These are phyloP conservation scores for Nomada ferruginata DNA, from an alignment of 2,888 invertebrate genomes.

Conservation along the genomic window DNA sequence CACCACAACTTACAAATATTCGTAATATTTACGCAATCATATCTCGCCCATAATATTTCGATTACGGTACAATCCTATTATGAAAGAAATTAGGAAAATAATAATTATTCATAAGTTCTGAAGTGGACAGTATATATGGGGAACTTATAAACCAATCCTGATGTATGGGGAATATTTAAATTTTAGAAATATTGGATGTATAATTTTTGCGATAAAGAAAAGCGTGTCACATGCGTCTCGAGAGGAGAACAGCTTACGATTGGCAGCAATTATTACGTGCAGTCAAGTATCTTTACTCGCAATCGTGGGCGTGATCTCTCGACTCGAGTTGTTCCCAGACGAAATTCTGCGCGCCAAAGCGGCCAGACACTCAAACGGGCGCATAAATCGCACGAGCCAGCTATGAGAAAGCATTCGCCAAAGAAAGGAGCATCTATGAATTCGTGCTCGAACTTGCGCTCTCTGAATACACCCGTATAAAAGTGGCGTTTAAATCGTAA, in stretches of 20 bases:
- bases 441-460: constrained; percentile 58
- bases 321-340: neutral
- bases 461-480: constrained; percentile 49
- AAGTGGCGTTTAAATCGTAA: constrained; percentile 64
- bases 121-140: neutral
- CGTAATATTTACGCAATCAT: no score
- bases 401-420: constrained; percentile 49
- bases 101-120: neutral
- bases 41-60: no score
- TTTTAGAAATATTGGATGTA: neutral
- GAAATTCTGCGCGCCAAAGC: constrained; percentile 35
- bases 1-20: no score
- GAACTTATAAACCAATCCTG: neutral
- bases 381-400: constrained; percentile 62
- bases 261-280: constrained; percentile 55
- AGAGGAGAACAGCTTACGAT: constrained; percentile 16
- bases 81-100: neutral
- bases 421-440: constrained; percentile 57
- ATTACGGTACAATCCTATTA: no score
- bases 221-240: neutral
- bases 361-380: constrained; percentile 55
- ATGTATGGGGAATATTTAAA: neutral
- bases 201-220: no score
- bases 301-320: constrained; percentile 41
- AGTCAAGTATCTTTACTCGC: constrained; percentile 12